Evolutionary conservation across 2,888 invertebrate genomes (phyloP), one percentile per base, ranked within the genome.

Genomic region (Odontothrips loti): DNA sequence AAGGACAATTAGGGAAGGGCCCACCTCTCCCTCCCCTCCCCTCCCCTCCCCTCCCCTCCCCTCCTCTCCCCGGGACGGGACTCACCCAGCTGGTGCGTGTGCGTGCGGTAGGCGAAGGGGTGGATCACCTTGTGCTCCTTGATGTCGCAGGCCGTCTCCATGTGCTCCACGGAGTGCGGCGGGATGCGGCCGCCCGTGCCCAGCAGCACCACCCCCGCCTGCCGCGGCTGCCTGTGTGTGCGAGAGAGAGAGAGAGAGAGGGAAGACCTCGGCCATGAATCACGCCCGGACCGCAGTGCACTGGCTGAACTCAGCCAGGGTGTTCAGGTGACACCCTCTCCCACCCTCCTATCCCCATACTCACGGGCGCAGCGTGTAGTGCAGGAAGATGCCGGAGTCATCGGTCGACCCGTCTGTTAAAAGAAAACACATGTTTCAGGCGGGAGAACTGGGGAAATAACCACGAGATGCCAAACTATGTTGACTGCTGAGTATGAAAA

Each of bases 81-180:
- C 86, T 86, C 87, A 89, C 96, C 96, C 81, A 98, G 90, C 43
- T 92, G 90, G 86, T 99, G 99, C 0, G 99, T 98, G 86, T 99
- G 99, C 0, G 95, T 95, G 83, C 99, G 91, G 88, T 95, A 99
- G 0, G 97, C 98, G 88, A 99, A 96, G 0, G 99, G 99, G 89
- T 97, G 92, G 80, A 99, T 91, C 8, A 91, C 91, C 87, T 96
- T 95, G 81, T 94, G 90, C 86, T 96, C 95, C 2, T 88, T 89
- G 79, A 97, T 91, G 81, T 89, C 89, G 88, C 99, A 99, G 0
- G 96, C 94, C 0, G 96, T 92, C 88, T 99, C 99, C 95, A 99
- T 95, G 85, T 95, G 92, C 83, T 95, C 96, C 0, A 91, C 88
- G 11, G 89, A 87, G 83, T 90, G 89, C 0, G 95, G 90, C 0